Conservation (phyloP, 1,140 invertebrate species). For the Calephelis virginiensis region DNA sequence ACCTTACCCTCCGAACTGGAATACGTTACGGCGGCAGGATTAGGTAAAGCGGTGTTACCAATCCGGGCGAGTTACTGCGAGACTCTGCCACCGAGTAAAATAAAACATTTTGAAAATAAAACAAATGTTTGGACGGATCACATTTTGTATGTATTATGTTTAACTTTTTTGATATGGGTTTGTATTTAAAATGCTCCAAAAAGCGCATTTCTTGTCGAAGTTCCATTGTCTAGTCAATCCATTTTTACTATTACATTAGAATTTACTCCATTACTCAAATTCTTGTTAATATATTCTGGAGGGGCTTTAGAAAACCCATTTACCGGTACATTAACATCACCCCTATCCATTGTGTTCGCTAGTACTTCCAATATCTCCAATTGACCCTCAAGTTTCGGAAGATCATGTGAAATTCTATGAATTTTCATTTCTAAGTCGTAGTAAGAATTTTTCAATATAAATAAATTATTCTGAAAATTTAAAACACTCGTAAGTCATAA, state of each 20-base stretch:
- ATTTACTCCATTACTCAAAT: not conserved
- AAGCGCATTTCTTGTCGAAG: slow-evolving; percentile 24
- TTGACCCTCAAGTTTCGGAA: slow-evolving; percentile 59
- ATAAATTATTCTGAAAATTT: slow-evolving; percentile 51
- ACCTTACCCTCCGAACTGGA: no score
- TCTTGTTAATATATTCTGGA: not conserved
- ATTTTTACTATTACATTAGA: not conserved
- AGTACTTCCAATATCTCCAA: slow-evolving; percentile 53
- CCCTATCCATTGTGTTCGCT: slow-evolving; percentile 40
- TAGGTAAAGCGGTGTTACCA: no score
- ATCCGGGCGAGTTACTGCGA: no score
- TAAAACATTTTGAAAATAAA: no score
- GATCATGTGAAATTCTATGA: slow-evolving; percentile 45
- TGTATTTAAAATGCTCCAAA: slow-evolving; percentile 27
- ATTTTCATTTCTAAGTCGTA: slow-evolving; percentile 50
- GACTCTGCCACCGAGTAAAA: no score
- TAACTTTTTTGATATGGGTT: no score
- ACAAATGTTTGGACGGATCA: no score
- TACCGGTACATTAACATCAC: slow-evolving; percentile 19
- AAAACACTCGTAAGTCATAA: not conserved
- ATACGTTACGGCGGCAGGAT: no score
- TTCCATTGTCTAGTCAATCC: slow-evolving; percentile 29
- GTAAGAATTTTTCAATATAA: slow-evolving; percentile 46
- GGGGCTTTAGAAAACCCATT: not conserved
- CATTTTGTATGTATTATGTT: no score